These are phyloP conservation scores for Ceratitis capitata DNA, from an alignment of 1,140 invertebrate species.

Conservation along the genomic window DNA sequence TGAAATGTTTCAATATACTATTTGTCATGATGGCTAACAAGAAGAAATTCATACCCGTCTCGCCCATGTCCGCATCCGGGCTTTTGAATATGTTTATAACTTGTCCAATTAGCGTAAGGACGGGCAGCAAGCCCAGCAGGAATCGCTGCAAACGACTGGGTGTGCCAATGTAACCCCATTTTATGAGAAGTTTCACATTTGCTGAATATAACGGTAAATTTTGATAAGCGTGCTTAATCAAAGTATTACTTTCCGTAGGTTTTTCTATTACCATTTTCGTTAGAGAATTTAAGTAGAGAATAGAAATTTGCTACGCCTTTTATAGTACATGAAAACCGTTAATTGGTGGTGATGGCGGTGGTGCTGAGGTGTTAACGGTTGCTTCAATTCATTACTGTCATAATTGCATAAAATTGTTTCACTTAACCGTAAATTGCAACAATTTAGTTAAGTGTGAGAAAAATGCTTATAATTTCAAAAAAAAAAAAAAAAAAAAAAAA, in stretches of 20 bases:
- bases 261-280: too few species aligned
- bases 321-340: neutral
- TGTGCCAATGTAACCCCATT: neutral
- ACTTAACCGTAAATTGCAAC: conserved; percentile 8
- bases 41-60: conserved; percentile 12
- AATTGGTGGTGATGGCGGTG: neutral
- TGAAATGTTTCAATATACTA: neutral
- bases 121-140: neutral
- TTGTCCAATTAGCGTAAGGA: neutral
- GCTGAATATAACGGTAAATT: neutral
- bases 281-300: too few species aligned
- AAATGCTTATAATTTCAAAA: too few species aligned
- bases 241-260: too few species aligned
- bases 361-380: neutral
- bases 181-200: neutral
- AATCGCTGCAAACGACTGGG: too few species aligned
- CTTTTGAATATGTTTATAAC: neutral
- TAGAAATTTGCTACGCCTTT: neutral
- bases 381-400: neutral
- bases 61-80: neutral
- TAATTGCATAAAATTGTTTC: conserved; percentile 23
- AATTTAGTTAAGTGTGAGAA: conserved; percentile 6
- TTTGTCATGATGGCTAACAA: neutral
- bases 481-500: too few species aligned
- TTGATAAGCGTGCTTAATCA: neutral